Conservation (phyloP, 2,113 vertebrate genomes). For the Prochilodus magdalenae region DNA sequence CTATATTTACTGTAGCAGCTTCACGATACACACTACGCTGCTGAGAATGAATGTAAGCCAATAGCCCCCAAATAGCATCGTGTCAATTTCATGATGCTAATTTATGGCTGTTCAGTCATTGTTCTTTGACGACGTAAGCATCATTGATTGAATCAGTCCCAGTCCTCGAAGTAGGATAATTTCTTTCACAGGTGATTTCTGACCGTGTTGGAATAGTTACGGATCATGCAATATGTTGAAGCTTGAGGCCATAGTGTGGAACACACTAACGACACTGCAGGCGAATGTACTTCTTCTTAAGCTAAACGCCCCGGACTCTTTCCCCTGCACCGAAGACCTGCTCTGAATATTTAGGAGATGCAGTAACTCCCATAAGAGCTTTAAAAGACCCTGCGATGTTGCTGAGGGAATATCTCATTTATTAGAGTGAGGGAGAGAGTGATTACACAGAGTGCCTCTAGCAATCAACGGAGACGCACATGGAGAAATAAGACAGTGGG, state of each 20-base stretch:
- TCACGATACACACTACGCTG: too few species aligned
- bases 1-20: background rate
- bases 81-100: too few species aligned
- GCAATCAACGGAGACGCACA: slow-evolving; percentile 1
- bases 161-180: background rate
- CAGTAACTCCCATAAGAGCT: slow-evolving; percentile 23
- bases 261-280: background rate
- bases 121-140: too few species aligned
- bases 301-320: background rate
- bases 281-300: background rate
- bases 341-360: slow-evolving; percentile 46
- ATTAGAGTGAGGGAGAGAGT: slow-evolving; percentile 38
- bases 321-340: background rate
- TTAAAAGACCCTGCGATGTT: slow-evolving; percentile 2
- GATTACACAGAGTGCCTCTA: slow-evolving; percentile 37
- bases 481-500: background rate
- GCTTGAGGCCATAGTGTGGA: background rate
- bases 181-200: background rate
- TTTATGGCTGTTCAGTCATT: too few species aligned
- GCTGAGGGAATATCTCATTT: slow-evolving; percentile 41
- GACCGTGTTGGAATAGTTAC: background rate
- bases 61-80: too few species aligned
- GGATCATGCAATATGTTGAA: background rate
- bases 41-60: too few species aligned
- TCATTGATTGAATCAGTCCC: too few species aligned